phyloP scores from a whole-genome alignment of 2,113 vertebrate genomes.

The Erpornis zantholeuca region DNA sequence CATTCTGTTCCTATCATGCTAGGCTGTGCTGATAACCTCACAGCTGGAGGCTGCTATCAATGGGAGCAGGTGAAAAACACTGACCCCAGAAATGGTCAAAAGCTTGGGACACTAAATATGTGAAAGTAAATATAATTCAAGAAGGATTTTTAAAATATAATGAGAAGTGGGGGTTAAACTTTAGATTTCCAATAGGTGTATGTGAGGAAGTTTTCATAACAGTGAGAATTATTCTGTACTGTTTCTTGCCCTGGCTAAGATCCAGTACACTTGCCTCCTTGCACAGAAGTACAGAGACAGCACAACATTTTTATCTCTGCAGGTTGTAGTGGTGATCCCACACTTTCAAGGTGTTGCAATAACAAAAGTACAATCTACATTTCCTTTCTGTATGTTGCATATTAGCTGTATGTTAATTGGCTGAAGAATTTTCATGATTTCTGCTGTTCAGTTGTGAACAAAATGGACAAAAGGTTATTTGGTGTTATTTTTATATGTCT shows the following conservation, averaged over 20 bases:
- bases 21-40: neutral
- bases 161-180: neutral
- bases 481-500: neutral
- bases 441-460: neutral
- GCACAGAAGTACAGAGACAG: neutral
- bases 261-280: neutral
- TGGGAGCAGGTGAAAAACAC: neutral
- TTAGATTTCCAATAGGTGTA: neutral
- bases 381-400: neutral
- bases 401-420: neutral
- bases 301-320: neutral
- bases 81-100: neutral
- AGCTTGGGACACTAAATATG: neutral
- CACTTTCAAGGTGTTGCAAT: neutral
- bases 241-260: neutral
- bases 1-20: neutral
- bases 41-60: neutral
- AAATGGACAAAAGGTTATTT: neutral
- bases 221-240: neutral
- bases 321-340: neutral
- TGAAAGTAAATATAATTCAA: neutral
- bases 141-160: neutral
- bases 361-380: neutral
- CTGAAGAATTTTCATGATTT: neutral
- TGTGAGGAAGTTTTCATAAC: neutral